phyloP scores from a whole-genome alignment of 2,113 vertebrate species.

The Rhineura floridana region DNA sequence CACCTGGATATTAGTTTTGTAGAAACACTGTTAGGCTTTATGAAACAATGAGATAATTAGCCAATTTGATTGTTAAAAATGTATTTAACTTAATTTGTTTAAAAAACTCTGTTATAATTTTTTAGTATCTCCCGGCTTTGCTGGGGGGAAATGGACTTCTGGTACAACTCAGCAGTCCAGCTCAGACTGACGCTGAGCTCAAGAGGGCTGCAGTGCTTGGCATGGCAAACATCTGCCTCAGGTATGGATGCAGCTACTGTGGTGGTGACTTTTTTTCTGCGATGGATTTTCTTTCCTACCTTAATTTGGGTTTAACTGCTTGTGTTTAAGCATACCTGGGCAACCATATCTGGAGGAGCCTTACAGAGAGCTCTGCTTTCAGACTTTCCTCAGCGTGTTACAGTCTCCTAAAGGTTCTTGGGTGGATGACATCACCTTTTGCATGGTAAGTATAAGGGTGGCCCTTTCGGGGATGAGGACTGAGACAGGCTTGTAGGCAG shows the following conservation, averaged over 20 bases:
- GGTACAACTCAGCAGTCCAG: slow-evolving; percentile 77
- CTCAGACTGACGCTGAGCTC: slow-evolving; percentile 83
- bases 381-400: slow-evolving; percentile 84
- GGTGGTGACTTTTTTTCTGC: background rate
- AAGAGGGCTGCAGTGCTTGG: slow-evolving; percentile 84
- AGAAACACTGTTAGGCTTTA: background rate
- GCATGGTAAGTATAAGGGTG: slow-evolving; percentile 80
- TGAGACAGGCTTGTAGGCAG: background rate
- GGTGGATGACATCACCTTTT: slow-evolving; percentile 88
- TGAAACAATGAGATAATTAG: background rate
- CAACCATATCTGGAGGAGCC: slow-evolving; percentile 88
- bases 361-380: slow-evolving; percentile 86
- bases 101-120: no score
- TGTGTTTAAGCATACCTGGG: slow-evolving; percentile 83
- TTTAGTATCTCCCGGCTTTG: slow-evolving; percentile 84
- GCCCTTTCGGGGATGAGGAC: background rate
- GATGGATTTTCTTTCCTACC: background rate
- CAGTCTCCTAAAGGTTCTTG: slow-evolving; percentile 81
- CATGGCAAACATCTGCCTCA: slow-evolving; percentile 92
- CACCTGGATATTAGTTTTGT: background rate
- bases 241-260: slow-evolving; percentile 70
- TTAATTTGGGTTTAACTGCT: background rate
- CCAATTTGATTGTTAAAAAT: background rate
- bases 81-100: background rate
- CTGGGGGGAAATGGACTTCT: slow-evolving; percentile 84